Base-by-base conservation (phyloP, 1,140 invertebrate species). In the Camponotus floridanus region DNA sequence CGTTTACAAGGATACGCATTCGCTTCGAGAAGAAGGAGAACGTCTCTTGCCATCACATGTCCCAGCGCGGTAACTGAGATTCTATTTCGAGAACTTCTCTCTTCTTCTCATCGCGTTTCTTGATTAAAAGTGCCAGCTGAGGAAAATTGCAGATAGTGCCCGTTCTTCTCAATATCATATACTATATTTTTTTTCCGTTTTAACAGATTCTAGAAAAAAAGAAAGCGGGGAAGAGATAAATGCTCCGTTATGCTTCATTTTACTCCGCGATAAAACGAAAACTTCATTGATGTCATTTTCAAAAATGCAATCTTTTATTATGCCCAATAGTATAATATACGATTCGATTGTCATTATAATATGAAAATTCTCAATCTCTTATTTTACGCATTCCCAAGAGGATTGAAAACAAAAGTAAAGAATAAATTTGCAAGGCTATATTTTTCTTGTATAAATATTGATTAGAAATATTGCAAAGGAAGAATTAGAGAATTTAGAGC, bases 91-190 rank as follows among this genome's bases (percentile, higher is more conserved):
- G 71, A 21, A 59, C 59, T 64, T 68, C 48, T 71, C 31, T 36
- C 42, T 48, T n/a, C 21, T 31, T n/a, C 45, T 31, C 45, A 11
- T 80, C 48, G 61, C 61, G 59, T 85, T 55, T 76, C 81, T 76
- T 78, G 81, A 85, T 85, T 85, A 85, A 85, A 85, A 76, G 81
- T 85, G 48, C 39, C 81, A 45, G 81, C 74, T 83, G 79, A 83
- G 39, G 79, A 74, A 83, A 83, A 83, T 73, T 83, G 79, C 79
- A 73, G 42, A 39, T 68, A 74, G n/a, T 36, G 39, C 11, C 51
- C 39, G 15, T 51, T 3, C 21, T 71, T 26, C 18, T 26, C 26
- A 39, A 13, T 39, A 18, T 71, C 78, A 42, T 59, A n/a, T 18
- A 21, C 67, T 67, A 81, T 8, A 39, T 68, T 83, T 83, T 21